These are phyloP conservation scores for Catalaphyllia jardinei DNA, from an alignment of 64 coral and sea anemone genomes.

Conservation along the genomic window DNA sequence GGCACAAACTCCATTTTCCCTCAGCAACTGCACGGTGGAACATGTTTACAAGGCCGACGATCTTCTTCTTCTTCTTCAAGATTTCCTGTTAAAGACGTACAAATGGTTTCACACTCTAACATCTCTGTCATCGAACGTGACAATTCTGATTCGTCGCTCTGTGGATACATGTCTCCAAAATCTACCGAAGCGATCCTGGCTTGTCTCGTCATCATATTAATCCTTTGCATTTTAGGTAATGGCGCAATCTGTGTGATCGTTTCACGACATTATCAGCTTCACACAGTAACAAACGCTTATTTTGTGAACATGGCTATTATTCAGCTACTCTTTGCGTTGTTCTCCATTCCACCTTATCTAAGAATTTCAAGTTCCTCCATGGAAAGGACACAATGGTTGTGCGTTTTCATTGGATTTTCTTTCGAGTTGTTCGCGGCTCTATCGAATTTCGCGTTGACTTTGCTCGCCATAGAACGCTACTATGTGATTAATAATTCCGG, in stretches of 20 bases:
- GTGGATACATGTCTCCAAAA: not conserved
- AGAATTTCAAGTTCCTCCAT: not conserved
- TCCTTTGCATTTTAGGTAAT: conserved; percentile 70
- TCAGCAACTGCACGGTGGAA: not conserved
- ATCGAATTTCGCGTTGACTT: conserved; percentile 54
- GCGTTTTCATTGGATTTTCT: conserved; percentile 39
- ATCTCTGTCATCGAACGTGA: not conserved
- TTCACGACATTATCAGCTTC: conserved; percentile 79
- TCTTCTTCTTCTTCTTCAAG: not conserved
- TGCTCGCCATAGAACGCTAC: conserved; percentile 72
- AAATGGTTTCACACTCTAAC: not conserved
- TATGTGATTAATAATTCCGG: conserved; percentile 49
- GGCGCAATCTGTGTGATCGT: conserved; percentile 67
- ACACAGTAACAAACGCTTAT: conserved; percentile 83
- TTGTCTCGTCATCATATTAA: conserved; percentile 42
- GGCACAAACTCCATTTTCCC: not conserved
- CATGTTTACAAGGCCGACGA: not conserved
- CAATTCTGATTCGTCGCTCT: not conserved
- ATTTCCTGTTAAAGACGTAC: not conserved
- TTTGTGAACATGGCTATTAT: conserved; percentile 78
- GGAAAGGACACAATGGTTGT: not conserved
- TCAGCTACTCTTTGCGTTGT: conserved; percentile 64
- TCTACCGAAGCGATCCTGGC: not conserved
- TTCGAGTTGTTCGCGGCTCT: conserved; percentile 72
- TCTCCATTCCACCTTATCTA: conserved; percentile 62